Percentiles rank a stretch among this genome's conserved stretches.
phyloP scores from a whole-genome alignment of 2,888 invertebrate genomes.

The Harpalus rufipes region DNA sequence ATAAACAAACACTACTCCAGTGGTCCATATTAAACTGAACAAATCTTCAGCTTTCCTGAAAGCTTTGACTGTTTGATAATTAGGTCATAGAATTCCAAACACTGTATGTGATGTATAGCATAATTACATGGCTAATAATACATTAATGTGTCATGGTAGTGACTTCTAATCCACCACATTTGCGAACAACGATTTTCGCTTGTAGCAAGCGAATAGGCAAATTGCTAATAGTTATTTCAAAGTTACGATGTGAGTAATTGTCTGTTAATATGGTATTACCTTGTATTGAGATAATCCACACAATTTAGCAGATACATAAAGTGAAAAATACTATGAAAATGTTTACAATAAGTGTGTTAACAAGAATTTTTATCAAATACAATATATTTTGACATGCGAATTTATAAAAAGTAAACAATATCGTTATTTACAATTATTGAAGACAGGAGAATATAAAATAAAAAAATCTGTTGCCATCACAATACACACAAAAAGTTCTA shows the following conservation, averaged over 20 bases:
- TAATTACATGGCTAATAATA: neutral
- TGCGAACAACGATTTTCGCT: neutral
- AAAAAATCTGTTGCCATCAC: no score
- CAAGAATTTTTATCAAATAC: no score
- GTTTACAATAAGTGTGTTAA: no score
- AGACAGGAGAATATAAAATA: no score
- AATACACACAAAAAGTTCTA: no score
- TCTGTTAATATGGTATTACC: neutral
- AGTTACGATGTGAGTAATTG: neutral
- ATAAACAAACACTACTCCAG: no score
- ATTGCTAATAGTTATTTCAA: neutral
- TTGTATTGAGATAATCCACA: neutral
- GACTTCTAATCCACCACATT: neutral
- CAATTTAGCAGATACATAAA: neutral
- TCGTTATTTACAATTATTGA: no score
- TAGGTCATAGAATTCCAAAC: neutral
- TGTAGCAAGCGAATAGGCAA: neutral
- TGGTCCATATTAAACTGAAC: no score
- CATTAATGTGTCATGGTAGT: neutral
- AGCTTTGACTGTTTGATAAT: neutral
- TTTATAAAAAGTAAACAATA: no score
- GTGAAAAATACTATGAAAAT: no score
- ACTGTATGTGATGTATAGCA: neutral
- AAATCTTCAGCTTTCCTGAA: neutral
- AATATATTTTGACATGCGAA: no score